A percentile compares a stretch with the other conserved stretches of the same genome.
These are phyloP conservation scores for Erethizon dorsatum DNA, from an alignment of 2,797 vertebrate species.

Conservation along the genomic window DNA sequence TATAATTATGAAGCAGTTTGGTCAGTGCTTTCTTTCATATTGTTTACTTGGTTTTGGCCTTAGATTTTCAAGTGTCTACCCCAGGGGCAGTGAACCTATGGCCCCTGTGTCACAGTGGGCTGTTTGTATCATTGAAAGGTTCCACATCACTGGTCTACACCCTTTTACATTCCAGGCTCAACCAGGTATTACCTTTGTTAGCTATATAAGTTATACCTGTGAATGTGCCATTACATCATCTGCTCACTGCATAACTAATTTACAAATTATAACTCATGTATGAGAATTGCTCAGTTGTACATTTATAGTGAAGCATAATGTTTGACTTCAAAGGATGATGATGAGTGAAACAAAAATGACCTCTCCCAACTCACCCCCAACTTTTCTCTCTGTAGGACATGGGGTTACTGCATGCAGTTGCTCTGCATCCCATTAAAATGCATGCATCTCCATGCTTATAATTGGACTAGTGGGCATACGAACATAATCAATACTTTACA, in stretches of 20 bases:
- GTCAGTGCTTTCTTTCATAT: background rate
- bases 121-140: background rate
- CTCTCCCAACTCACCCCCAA: background rate
- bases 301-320: background rate
- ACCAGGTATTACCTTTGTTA: conserved; percentile 20
- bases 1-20: background rate
- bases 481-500: background rate
- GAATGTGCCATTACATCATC: background rate
- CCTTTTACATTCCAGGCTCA: background rate
- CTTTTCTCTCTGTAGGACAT: background rate
- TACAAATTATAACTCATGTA: background rate
- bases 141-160: background rate
- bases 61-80: background rate
- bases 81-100: background rate
- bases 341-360: background rate
- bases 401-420: background rate
- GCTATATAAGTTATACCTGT: background rate
- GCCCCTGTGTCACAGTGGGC: background rate
- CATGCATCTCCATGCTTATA: background rate
- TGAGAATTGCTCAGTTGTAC: background rate
- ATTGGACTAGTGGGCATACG: background rate
- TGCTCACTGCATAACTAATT: background rate
- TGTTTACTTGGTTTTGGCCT: background rate
- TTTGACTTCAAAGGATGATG: background rate
- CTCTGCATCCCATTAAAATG: background rate